Conservation (phyloP, 1,140 invertebrate genomes). For the Agrilus planipennis region DNA sequence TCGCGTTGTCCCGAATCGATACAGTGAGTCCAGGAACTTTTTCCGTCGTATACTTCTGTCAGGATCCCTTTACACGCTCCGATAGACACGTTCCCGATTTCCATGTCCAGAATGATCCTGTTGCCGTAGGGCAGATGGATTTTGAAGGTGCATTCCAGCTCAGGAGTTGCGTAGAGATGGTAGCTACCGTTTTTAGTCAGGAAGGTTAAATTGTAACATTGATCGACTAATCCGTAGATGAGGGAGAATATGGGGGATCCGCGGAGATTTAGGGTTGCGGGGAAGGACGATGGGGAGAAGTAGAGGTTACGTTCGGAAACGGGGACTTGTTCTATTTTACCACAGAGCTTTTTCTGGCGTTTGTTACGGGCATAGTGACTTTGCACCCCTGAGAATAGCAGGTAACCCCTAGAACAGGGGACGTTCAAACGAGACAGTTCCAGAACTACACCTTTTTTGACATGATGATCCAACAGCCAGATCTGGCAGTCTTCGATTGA, state of each 20-base stretch:
- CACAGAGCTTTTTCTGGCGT: constrained; percentile 35
- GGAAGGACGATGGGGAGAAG: constrained; percentile 37
- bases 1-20: constrained; percentile 40
- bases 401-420: constrained; percentile 43
- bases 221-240: constrained; percentile 46
- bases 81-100: too few species aligned
- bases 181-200: constrained; percentile 45
- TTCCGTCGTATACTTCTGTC: constrained; percentile 40
- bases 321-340: constrained; percentile 49
- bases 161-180: constrained; percentile 40
- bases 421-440: constrained; percentile 49
- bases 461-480: constrained; percentile 31
- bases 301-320: constrained; percentile 40
- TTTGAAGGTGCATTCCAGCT: constrained; percentile 46
- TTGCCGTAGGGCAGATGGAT: constrained; percentile 53
- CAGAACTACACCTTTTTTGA: constrained; percentile 40
- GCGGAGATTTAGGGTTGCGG: constrained; percentile 37
- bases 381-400: constrained; percentile 36
- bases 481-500: constrained; percentile 28
- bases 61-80: constrained; percentile 44
- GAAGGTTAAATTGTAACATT: constrained; percentile 51
- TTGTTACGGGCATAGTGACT: constrained; percentile 19
- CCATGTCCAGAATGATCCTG: constrained; percentile 40
- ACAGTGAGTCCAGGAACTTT: constrained; percentile 42
- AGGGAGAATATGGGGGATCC: constrained; percentile 47